Percentiles rank a stretch among this genome's conserved stretches.
phyloP scores from a whole-genome alignment of 2,888 invertebrate species.

The Orchestes rusci region DNA sequence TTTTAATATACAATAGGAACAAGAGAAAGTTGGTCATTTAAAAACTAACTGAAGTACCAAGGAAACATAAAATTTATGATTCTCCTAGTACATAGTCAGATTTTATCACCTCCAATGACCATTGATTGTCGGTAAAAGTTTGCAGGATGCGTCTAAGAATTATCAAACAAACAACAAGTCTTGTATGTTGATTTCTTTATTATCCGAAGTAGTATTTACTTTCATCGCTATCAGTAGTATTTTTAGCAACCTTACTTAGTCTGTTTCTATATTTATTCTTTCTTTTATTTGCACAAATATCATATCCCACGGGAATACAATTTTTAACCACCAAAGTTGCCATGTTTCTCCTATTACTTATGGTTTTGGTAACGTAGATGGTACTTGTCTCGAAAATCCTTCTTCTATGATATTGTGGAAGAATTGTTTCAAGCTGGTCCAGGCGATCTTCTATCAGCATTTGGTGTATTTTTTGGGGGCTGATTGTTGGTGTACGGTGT shows the following conservation, averaged over 20 bases:
- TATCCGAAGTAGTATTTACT: constrained; percentile 12
- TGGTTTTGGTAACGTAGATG: constrained; percentile 40
- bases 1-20: too few species aligned
- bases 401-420: constrained; percentile 40
- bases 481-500: constrained; percentile 31
- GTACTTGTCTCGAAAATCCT: constrained; percentile 39
- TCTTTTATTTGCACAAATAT: constrained; percentile 31
- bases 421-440: constrained; percentile 39
- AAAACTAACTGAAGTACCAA: too few species aligned
- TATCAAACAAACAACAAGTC: too few species aligned
- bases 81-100: too few species aligned
- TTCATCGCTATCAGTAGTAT: constrained; percentile 4
- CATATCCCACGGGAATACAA: constrained; percentile 40
- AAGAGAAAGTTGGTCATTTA: too few species aligned
- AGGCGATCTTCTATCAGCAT: constrained; percentile 41
- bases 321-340: constrained; percentile 41
- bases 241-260: constrained; percentile 10
- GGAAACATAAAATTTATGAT: too few species aligned
- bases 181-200: too few species aligned
- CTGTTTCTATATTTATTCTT: too few species aligned
- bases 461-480: constrained; percentile 28
- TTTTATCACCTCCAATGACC: too few species aligned
- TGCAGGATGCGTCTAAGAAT: too few species aligned
- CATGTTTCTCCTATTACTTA: constrained; percentile 34
- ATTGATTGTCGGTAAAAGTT: too few species aligned